Evolutionary conservation across 2,797 vertebrate species (phyloP), one percentile per base, ranked within the genome.

Genomic region (Paguma larvata): DNA sequence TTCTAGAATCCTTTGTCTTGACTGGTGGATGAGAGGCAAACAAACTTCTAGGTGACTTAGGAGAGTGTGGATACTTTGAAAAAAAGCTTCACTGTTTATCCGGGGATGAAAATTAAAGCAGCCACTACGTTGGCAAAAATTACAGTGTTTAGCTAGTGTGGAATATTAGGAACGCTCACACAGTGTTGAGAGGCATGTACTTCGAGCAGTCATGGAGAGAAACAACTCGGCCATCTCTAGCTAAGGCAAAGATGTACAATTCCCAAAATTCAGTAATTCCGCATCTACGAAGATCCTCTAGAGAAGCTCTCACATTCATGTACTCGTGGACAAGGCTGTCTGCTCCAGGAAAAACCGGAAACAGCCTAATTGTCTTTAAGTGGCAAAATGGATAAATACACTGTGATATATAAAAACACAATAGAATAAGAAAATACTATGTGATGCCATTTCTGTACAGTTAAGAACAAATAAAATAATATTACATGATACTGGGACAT

Each of bases 31-130:
- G n/a, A 92, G 62, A 78, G 44, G 67, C 44, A 75, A 90, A 92
- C 46, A 85, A 62, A 86, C 68, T 38, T 92, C 51, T 46, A 75
- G 21, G 10, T 77, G 65, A 92, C 68, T 48, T 72, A 78, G 21
- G 11, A 85, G 38, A 89, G 32, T 44, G 27, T 90, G 68, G 38
- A 16, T 67, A 75, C 63, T 92, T 91, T 41, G 53, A 91, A 91
- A 75, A 63, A 63, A 59, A 77, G 51, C 59, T 44, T 62, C 77
- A 80, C 21, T 63, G 32, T 53, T 89, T 48, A 63, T 62, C 41
- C 27, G 16, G 68, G 34, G 72, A 82, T 32, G 21, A 77, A 96
- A 90, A 96, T 62, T 51, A 92, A 90, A 75, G 84, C 16, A 72
- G 30, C 25, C 27, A 85, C 46, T 83, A 75, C 14, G 12, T 30